Evolutionary conservation across 2,797 vertebrate genomes (phyloP).

Genomic region (Phoeniculus purpureus): DNA sequence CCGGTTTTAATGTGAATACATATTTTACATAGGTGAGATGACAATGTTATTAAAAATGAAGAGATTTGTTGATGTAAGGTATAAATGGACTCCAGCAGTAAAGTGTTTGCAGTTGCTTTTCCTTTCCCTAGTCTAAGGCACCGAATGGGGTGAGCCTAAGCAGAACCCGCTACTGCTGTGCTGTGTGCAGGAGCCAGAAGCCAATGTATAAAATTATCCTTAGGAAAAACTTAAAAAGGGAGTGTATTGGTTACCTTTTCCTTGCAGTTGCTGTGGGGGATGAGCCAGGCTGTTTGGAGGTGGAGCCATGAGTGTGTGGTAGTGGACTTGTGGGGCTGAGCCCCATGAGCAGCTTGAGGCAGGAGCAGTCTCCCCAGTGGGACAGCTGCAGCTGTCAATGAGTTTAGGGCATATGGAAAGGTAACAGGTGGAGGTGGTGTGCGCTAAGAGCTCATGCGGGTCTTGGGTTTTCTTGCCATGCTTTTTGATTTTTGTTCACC

Average conservation of each 20-base stretch:
- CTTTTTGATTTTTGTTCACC: background rate
- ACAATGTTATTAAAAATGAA: slow-evolving; percentile 11
- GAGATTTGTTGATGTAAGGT: background rate
- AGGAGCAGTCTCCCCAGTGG: background rate
- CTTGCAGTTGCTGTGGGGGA: background rate
- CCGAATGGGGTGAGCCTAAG: background rate
- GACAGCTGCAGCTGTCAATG: accelerated
- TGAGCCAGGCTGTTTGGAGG: background rate
- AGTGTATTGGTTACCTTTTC: background rate
- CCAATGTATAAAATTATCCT: background rate
- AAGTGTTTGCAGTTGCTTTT: background rate
- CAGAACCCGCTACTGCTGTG: background rate
- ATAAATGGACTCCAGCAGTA: background rate
- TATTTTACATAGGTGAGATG: slow-evolving; percentile 40
- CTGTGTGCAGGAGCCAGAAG: accelerated
- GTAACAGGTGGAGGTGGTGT: background rate
- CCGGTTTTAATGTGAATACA: background rate
- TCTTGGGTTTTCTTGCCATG: background rate
- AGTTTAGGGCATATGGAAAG: background rate
- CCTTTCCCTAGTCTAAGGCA: background rate
- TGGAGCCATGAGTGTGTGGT: background rate
- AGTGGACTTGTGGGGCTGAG: background rate
- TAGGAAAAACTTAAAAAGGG: background rate
- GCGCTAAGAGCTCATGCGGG: background rate
- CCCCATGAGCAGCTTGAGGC: background rate